Evolutionary conservation across 2,888 invertebrate genomes (phyloP).

Genomic region (Tetragonisca angustula): DNA sequence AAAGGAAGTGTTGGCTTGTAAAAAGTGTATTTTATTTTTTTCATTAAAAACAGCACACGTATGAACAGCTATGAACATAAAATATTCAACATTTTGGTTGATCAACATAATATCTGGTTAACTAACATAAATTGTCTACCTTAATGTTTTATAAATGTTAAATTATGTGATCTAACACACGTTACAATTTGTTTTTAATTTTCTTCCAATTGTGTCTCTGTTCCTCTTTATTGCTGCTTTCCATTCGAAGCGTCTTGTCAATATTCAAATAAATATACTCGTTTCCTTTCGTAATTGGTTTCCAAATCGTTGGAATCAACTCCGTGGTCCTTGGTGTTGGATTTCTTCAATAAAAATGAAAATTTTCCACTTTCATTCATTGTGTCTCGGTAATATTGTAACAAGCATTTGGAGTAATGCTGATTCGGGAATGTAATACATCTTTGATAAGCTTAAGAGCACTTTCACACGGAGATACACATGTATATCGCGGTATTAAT

Average conservation of each 20-base stretch:
- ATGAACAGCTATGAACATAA: background rate
- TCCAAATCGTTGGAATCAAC: slow-evolving; percentile 73
- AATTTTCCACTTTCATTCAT: background rate
- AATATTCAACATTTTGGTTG: background rate
- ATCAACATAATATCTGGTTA: background rate
- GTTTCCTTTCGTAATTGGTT: slow-evolving; percentile 66
- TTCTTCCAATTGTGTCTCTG: slow-evolving; percentile 54
- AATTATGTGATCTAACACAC: background rate
- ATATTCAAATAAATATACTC: slow-evolving; percentile 73
- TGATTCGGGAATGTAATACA: background rate
- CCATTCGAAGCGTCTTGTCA: slow-evolving; percentile 68
- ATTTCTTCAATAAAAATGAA: slow-evolving; percentile 67
- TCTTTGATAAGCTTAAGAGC: background rate
- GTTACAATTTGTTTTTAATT: slow-evolving; percentile 64
- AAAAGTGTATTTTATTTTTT: background rate
- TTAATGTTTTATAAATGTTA: background rate
- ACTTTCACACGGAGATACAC: background rate
- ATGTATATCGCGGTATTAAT: background rate
- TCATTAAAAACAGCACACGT: background rate
- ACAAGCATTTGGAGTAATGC: background rate
- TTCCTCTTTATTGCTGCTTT: slow-evolving; percentile 44
- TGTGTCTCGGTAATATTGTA: background rate
- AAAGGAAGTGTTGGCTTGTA: background rate
- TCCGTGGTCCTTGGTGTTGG: slow-evolving; percentile 74
- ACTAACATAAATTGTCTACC: background rate